phyloP scores from a whole-genome alignment of 30 jellyfish, hydroid and myxozoan species.

The Haliclystus octoradiatus region DNA sequence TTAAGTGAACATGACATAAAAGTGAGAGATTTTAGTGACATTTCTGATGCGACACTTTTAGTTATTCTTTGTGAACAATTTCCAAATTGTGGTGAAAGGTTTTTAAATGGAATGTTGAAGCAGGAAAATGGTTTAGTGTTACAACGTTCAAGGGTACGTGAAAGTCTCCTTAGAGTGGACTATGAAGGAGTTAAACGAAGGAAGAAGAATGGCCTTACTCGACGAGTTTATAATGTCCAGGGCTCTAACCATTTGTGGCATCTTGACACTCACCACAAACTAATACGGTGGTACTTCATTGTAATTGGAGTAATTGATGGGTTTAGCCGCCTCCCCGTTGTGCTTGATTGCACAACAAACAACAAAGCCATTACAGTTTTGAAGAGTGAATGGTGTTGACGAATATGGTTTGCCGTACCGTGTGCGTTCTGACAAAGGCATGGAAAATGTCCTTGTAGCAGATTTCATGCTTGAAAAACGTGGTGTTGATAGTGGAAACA shows the following conservation, averaged over 20 bases:
- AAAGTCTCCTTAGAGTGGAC: background rate
- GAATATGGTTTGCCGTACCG: conserved; percentile 42
- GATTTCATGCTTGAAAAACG: conserved; percentile 19
- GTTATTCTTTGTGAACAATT: background rate
- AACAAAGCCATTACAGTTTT: conserved; percentile 21
- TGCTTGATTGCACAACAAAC: conserved; percentile 20
- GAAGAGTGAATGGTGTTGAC: conserved; percentile 11
- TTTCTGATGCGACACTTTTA: conserved; percentile 14
- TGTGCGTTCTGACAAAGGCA: conserved; percentile 46
- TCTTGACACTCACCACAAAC: conserved; percentile 44
- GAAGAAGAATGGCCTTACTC: conserved; percentile 10
- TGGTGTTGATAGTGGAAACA: conserved; percentile 38
- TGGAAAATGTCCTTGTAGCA: conserved; percentile 41
- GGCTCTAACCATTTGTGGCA: conserved; percentile 66
- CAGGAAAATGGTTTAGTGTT: too few relatives aligned
- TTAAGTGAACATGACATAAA: conserved; percentile 27
- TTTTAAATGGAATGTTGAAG: background rate
- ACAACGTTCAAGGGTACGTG: too few relatives aligned
- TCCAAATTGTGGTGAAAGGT: background rate
- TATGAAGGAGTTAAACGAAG: conserved; percentile 2
- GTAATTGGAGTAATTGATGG: conserved; percentile 45
- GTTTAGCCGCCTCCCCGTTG: conserved; percentile 37
- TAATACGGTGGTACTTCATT: conserved; percentile 34
- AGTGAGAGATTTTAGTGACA: conserved; percentile 12
- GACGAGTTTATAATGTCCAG: conserved; percentile 45